Evolutionary conservation across 2,113 vertebrate genomes (phyloP), one percentile per base, ranked within the genome.

Genomic region (Platichthys flesus): DNA sequence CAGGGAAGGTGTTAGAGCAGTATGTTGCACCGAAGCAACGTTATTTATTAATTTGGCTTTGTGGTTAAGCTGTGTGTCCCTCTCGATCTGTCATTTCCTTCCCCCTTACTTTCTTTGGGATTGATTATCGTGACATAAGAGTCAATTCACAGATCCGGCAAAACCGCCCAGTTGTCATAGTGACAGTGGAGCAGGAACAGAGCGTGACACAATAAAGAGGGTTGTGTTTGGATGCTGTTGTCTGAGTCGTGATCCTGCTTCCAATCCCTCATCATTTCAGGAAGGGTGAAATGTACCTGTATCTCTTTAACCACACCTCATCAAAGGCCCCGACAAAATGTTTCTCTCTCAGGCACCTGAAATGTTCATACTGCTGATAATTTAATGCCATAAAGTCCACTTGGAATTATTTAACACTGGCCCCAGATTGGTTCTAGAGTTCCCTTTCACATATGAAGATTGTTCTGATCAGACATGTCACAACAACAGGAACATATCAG

Each of bases 121-220:
- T 23, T 56, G 60, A 78, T 74, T 54, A 66, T 74, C 0, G 1
- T 76, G 65, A 74, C 73, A 74, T 62, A 26, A 69, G 80, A 68
- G 82, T 84, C 28, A 72, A 78, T 83, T 70, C 72, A 51, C 77
- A 71, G 79, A 58, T 71, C 75, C 78, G 55, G 52, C 67, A 24
- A 64, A 82, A 83, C 74, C 82, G 15, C 73, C 57, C 62, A 40
- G 88, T 91, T 83, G 89, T 86, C 89, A 89, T 90, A 69, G 89
- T 54, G 66, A 91, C 85, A 31, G 55, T 66, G 28, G 37, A 63
- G 75, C 71, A 28, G 63, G 81, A 82, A 71, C 78, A 83, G 74
- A 81, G 77, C 26, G 68, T 83, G 82, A 88, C 82, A 23, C 64
- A 64, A 49, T 16, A 16, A 52, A 31, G 24, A 47, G 54, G 79